Evolutionary conservation across 2,113 vertebrate species (phyloP).

Genomic region (Campylomormyrus tamandua): DNA sequence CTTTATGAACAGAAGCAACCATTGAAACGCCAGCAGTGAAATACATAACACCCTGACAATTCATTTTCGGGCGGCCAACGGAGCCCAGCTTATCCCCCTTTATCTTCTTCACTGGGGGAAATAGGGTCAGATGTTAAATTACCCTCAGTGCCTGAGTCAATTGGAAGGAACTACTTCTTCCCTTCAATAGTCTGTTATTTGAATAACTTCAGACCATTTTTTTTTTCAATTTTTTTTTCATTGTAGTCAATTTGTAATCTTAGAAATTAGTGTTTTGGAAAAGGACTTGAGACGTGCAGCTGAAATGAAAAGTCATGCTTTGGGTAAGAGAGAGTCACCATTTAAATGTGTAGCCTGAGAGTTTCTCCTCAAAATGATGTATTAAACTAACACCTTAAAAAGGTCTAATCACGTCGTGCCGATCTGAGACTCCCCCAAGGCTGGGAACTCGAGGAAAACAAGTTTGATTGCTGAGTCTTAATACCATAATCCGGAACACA

Average conservation of each 20-base stretch:
- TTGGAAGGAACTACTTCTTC: not conserved
- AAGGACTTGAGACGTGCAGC: not conserved
- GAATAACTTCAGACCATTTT: not conserved
- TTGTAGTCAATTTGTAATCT: not conserved
- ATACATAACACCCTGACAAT: not conserved
- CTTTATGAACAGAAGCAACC: not conserved
- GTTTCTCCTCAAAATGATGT: not conserved
- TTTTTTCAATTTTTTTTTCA: not conserved
- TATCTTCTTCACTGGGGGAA: not conserved
- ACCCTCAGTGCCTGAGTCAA: not conserved
- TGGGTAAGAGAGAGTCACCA: not conserved
- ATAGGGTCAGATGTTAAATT: not conserved
- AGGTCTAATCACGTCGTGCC: not conserved
- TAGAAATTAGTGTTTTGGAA: not conserved
- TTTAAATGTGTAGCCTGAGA: not conserved
- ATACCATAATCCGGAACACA: not conserved
- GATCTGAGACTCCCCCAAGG: not conserved
- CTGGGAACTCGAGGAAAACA: not conserved
- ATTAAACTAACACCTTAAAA: not conserved
- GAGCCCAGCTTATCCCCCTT: not conserved
- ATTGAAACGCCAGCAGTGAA: not conserved
- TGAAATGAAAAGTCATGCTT: not conserved
- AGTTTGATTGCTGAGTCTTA: not conserved
- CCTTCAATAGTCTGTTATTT: slow-evolving; percentile 6
- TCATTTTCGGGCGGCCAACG: not conserved